Conservation (phyloP, 2,888 invertebrate species). For the Tethea ocularis region DNA sequence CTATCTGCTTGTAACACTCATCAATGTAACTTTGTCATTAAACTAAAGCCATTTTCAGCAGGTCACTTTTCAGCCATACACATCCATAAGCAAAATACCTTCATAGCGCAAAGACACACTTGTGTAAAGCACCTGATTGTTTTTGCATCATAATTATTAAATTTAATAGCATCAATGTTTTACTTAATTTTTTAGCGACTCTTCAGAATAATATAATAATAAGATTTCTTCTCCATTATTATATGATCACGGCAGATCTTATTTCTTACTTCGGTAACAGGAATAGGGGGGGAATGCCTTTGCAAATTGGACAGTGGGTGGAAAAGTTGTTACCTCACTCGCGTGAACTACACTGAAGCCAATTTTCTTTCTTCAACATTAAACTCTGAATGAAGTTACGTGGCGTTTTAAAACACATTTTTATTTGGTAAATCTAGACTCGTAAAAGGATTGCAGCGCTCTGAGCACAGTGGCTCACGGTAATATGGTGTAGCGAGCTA, state of each 20-base stretch:
- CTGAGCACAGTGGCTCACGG: constrained; percentile 19
- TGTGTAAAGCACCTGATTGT: too few relatives aligned
- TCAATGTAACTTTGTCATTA: too few relatives aligned
- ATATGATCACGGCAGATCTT: constrained; percentile 50
- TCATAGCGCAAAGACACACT: too few relatives aligned
- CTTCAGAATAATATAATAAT: too few relatives aligned
- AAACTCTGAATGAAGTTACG: constrained; percentile 47
- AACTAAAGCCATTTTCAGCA: too few relatives aligned
- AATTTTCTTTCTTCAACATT: constrained; percentile 45
- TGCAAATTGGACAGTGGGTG: constrained; percentile 61
- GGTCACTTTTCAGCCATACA: too few relatives aligned
- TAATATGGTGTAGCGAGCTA: constrained; percentile 17
- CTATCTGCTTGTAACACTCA: too few relatives aligned
- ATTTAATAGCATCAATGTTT: too few relatives aligned
- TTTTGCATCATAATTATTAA: too few relatives aligned
- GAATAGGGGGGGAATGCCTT: constrained; percentile 48
- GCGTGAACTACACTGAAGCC: constrained; percentile 47
- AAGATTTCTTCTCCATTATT: too few relatives aligned
- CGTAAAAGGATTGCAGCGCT: constrained; percentile 15
- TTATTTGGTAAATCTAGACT: constrained; percentile 12
- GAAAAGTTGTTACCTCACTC: constrained; percentile 53
- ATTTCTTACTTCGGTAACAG: constrained; percentile 45
- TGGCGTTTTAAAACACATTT: constrained; percentile 25
- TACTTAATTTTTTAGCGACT: too few relatives aligned
- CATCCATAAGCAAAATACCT: too few relatives aligned